phyloP scores from a whole-genome alignment of 2,797 vertebrate species.

The Hephaestus fuliginosus region DNA sequence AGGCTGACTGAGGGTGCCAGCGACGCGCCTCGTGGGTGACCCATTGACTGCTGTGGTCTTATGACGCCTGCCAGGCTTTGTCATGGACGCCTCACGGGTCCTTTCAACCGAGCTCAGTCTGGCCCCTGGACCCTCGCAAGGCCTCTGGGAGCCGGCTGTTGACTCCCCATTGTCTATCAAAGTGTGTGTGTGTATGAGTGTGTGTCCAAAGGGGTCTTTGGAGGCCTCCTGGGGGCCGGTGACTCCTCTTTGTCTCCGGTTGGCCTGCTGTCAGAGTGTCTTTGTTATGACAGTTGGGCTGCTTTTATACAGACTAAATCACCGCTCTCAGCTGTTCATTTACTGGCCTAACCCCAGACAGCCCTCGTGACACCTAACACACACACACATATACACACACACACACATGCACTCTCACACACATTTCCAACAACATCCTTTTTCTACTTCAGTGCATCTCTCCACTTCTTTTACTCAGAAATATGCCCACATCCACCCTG shows the following conservation, averaged over 20 bases:
- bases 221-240: constrained; percentile 80
- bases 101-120: constrained; percentile 73
- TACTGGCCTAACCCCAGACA: constrained; percentile 83
- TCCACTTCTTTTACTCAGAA: constrained; percentile 30
- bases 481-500: constrained; percentile 25
- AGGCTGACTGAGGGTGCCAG: background rate
- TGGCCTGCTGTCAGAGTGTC: constrained; percentile 81
- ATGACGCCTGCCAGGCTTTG: constrained; percentile 77
- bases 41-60: constrained; percentile 39
- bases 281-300: constrained; percentile 89
- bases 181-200: constrained; percentile 55
- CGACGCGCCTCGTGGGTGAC: constrained; percentile 22
- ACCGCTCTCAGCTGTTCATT: constrained; percentile 89
- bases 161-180: constrained; percentile 79
- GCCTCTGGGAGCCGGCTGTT: constrained; percentile 72
- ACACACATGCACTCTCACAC: constrained; percentile 28
- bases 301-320: constrained; percentile 88
- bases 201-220: constrained; percentile 75
- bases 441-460: constrained; percentile 33
- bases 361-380: constrained; percentile 69
- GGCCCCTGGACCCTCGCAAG: constrained; percentile 72
- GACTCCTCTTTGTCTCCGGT: constrained; percentile 86
- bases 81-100: constrained; percentile 70
- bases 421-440: constrained; percentile 42
- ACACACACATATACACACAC: constrained; percentile 50